phyloP scores from a whole-genome alignment of 2,888 invertebrate species.

The Netelia inedita region DNA sequence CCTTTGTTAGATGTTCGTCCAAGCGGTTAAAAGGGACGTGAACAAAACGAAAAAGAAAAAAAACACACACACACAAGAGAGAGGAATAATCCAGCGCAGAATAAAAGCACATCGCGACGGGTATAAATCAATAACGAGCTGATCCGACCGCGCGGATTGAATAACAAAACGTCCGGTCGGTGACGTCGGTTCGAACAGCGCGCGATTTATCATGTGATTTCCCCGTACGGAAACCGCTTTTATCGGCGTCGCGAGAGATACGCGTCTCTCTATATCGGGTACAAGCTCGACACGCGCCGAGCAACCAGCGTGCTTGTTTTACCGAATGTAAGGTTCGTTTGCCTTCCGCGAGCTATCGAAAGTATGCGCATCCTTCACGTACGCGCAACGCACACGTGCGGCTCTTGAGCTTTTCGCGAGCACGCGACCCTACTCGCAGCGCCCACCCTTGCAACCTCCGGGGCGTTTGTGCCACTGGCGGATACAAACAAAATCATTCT shows the following conservation, averaged over 20 bases:
- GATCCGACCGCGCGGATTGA: constrained; percentile 20
- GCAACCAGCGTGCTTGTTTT: constrained; percentile 17
- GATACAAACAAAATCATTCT: constrained; percentile 20
- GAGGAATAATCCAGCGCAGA: not conserved
- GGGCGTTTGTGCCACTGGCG: constrained; percentile 2
- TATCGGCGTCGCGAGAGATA: constrained; percentile 16
- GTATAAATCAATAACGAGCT: constrained; percentile 47
- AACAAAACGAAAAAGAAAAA: not conserved
- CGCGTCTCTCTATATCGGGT: not conserved
- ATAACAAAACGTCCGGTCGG: constrained; percentile 20
- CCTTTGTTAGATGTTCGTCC: not conserved
- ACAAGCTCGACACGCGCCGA: constrained; percentile 4
- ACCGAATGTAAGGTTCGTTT: constrained; percentile 42
- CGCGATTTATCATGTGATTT: constrained; percentile 1
- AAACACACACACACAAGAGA: not conserved
- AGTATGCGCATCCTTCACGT: constrained; percentile 2
- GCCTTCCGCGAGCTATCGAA: constrained; percentile 21
- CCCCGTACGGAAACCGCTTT: not conserved
- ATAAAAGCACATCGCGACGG: not conserved
- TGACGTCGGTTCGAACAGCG: constrained; percentile 3
- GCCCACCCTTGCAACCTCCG: not conserved
- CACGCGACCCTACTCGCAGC: not conserved
- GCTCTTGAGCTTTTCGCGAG: not conserved
- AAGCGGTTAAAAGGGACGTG: not conserved
- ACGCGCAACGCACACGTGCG: not conserved